Conservation (phyloP, 2,888 invertebrate species). For the Scaptodrosophila latifasciaeformis region DNA sequence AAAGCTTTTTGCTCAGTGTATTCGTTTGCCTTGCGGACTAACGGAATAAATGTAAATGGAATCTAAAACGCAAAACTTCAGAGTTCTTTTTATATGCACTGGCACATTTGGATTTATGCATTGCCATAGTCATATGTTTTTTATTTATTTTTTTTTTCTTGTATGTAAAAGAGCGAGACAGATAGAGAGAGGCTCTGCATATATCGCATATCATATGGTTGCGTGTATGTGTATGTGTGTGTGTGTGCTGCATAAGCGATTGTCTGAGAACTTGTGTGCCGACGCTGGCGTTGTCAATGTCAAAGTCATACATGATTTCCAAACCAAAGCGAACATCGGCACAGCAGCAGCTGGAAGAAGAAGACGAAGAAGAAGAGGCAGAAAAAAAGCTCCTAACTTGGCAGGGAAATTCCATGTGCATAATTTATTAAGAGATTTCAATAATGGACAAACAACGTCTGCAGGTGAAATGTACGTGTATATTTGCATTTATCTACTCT, state of each 20-base stretch:
- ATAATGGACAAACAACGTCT: conserved; percentile 62
- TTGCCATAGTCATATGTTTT: too few relatives aligned
- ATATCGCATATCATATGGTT: not conserved
- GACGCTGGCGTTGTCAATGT: conserved; percentile 48
- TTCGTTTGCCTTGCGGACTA: conserved; percentile 26
- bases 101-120: not conserved
- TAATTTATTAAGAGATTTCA: conserved; percentile 59
- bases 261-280: not conserved
- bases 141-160: too few relatives aligned
- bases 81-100: conserved; percentile 17
- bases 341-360: conserved; percentile 9
- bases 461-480: conserved; percentile 67
- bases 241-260: conserved; percentile 4
- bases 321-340: conserved; percentile 17
- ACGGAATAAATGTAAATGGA: conserved; percentile 53
- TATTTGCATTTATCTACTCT: conserved; percentile 59
- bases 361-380: conserved; percentile 13
- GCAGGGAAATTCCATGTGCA: conserved; percentile 54
- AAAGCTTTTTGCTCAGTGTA: too few relatives aligned
- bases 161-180: too few relatives aligned
- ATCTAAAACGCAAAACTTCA: conserved; percentile 45
- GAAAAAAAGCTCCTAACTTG: conserved; percentile 7
- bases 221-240: conserved; percentile 8
- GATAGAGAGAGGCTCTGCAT: too few relatives aligned
- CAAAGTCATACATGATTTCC: conserved; percentile 59